Evolutionary conservation across 1,140 invertebrate genomes (phyloP), one percentile per base, ranked within the genome.

Genomic region (Homarus americanus): DNA sequence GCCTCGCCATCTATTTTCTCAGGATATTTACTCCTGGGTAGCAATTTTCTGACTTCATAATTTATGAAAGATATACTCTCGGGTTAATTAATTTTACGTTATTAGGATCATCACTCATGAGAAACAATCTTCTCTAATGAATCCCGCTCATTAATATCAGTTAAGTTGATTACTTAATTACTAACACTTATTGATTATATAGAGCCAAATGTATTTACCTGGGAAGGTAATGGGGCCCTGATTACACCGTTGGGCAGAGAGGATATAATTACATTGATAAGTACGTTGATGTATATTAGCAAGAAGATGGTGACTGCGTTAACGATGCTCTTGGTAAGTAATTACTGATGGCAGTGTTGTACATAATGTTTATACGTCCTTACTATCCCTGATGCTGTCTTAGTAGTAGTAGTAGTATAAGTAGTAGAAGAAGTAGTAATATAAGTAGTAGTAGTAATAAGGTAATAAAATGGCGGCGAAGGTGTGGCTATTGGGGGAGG

Each of bases 121-220:
- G 63, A 69, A 69, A 69, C 63, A 69, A 69, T 69, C 63, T 69
- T 20, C 63, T 69, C 63, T 69, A 69, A 69, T 69, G 63, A 69
- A 69, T 69, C 63, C 63, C 24, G 4, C 5, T 69, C 63, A 69
- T 69, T 69, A 69, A 69, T 69, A 69, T 69, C 63, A 69, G n/a
- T 69, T 69, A 69, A 69, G 63, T 69, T 69, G 63, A 69, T 69
- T 28, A 69, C 63, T 69, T 69, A 69, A 69, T 69, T 69, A 32
- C 24, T 69, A 69, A 69, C 1, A 69, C 63, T 69, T 69, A 69
- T 69, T 69, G 63, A 69, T 69, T 69, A 69, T 69, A 69, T 69
- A 69, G n/a, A 69, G 63, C 15, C n/a, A 69, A 69, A 69, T 69
- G 28, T 32, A 69, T 69, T 32, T 69, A 69, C 63, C n/a, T 69